These are phyloP conservation scores for Lepus timidus DNA, from an alignment of 2,113 vertebrate genomes.

Conservation along the genomic window DNA sequence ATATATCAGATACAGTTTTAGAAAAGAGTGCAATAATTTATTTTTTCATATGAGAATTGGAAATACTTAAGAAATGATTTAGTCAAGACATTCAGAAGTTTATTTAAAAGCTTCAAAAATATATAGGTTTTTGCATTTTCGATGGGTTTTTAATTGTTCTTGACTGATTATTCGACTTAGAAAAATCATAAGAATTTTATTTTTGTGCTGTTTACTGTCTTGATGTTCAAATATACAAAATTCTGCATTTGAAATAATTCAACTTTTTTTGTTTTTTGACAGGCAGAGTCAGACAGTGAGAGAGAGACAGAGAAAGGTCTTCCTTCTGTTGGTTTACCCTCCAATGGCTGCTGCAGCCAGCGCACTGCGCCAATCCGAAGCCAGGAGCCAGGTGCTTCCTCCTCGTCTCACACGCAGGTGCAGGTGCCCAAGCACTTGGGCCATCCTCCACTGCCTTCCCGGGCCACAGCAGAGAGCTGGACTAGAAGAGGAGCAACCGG, in stretches of 20 bases:
- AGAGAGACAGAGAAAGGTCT: no score
- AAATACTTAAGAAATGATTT: conserved; percentile 14
- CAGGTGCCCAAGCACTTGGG: no score
- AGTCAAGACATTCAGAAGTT: background rate
- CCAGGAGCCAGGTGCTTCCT: no score
- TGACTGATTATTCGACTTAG: background rate
- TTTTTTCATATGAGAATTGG: background rate
- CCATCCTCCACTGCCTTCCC: no score
- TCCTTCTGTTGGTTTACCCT: no score
- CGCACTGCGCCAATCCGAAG: no score
- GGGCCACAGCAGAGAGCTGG: no score
- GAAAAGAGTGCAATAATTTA: background rate
- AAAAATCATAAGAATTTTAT: background rate
- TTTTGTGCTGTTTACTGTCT: background rate
- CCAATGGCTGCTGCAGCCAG: no score
- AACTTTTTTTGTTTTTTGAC: no score
- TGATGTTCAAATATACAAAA: background rate
- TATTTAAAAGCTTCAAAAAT: background rate
- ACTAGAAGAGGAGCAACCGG: no score
- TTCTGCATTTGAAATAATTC: background rate
- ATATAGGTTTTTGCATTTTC: background rate
- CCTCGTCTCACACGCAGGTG: no score
- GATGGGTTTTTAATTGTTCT: background rate
- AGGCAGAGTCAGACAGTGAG: no score
- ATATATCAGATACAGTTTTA: conserved; percentile 43